phyloP scores from a whole-genome alignment of 1,140 invertebrate genomes.

The Drosophila serrata region DNA sequence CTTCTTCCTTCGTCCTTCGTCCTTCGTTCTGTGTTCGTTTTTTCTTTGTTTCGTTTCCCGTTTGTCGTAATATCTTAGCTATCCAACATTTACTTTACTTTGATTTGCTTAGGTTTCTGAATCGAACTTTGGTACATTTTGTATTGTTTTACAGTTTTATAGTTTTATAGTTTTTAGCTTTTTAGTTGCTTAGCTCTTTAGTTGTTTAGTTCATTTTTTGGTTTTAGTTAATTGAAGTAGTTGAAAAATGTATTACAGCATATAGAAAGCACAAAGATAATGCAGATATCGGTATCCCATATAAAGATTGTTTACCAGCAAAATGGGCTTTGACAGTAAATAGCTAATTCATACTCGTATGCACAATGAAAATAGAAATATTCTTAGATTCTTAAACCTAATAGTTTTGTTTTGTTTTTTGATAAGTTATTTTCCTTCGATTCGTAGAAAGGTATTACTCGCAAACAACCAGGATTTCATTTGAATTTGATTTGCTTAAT shows the following conservation, averaged over 20 bases:
- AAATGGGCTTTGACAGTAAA: slow-evolving; percentile 45
- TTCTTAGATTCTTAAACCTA: slow-evolving; percentile 47
- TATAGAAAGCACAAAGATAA: slow-evolving; percentile 55
- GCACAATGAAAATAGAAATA: slow-evolving; percentile 62
- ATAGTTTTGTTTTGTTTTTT: slow-evolving; percentile 21
- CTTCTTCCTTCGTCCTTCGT: background rate
- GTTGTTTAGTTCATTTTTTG: slow-evolving; percentile 14
- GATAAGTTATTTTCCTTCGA: slow-evolving; percentile 36
- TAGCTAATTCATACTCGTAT: slow-evolving; percentile 54
- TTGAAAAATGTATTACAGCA: slow-evolving; percentile 42
- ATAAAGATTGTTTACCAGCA: slow-evolving; percentile 53
- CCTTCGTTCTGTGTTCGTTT: background rate
- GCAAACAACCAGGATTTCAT: slow-evolving; percentile 66
- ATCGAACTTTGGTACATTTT: slow-evolving; percentile 32
- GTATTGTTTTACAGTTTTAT: slow-evolving; percentile 8
- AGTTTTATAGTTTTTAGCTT: slow-evolving; percentile 20
- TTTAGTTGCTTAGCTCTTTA: slow-evolving; percentile 13
- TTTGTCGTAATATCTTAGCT: slow-evolving; percentile 31
- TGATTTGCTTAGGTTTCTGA: slow-evolving; percentile 27
- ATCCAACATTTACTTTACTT: slow-evolving; percentile 30
- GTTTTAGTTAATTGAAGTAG: slow-evolving; percentile 49
- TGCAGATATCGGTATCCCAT: slow-evolving; percentile 43
- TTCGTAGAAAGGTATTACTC: slow-evolving; percentile 60
- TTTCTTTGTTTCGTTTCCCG: background rate
- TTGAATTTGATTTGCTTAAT: slow-evolving; percentile 49